Conservation (phyloP, 1,140 invertebrate species). For the Adelges cooleyi region DNA sequence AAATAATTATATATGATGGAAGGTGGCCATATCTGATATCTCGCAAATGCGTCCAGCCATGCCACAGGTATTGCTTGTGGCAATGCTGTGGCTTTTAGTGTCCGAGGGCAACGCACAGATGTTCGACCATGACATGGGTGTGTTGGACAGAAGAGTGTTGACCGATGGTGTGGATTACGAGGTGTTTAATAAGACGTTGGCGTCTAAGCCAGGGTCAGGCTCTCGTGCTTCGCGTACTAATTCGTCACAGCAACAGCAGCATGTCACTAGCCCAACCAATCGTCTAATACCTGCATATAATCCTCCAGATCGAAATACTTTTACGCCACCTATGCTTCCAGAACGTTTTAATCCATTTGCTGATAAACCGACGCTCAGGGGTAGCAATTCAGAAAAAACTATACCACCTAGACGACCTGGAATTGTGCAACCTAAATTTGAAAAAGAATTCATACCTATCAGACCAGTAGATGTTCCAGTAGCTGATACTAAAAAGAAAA, state of each 20-base stretch:
- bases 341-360: conserved; percentile 66
- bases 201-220: conserved; percentile 32
- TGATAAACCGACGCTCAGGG: conserved; percentile 66
- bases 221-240: conserved; percentile 10
- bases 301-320: conserved; percentile 59
- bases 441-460: conserved; percentile 65
- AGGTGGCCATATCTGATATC: conserved; percentile 16
- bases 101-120: conserved; percentile 1
- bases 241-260: conserved; percentile 1
- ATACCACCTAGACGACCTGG: conserved; percentile 30
- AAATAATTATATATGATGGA: conserved; percentile 2
- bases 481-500: conserved; percentile 50
- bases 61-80: conserved; percentile 15
- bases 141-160: conserved; percentile 31
- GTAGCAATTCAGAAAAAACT: conserved; percentile 42
- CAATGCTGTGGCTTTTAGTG: conserved; percentile 14
- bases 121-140: conserved; percentile 6
- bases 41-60: conserved; percentile 21
- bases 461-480: conserved; percentile 48
- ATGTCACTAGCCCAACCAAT: conserved; percentile 30
- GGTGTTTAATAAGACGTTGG: conserved; percentile 34
- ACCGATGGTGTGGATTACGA: conserved; percentile 31
- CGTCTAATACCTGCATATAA: conserved; percentile 54
- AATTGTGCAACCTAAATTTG: conserved; percentile 44
- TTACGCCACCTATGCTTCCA: conserved; percentile 64